A percentile compares a stretch with the other conserved stretches of the same genome.
Evolutionary conservation across 2,797 vertebrate species (phyloP).

Genomic region (Hylomyscus alleni): DNA sequence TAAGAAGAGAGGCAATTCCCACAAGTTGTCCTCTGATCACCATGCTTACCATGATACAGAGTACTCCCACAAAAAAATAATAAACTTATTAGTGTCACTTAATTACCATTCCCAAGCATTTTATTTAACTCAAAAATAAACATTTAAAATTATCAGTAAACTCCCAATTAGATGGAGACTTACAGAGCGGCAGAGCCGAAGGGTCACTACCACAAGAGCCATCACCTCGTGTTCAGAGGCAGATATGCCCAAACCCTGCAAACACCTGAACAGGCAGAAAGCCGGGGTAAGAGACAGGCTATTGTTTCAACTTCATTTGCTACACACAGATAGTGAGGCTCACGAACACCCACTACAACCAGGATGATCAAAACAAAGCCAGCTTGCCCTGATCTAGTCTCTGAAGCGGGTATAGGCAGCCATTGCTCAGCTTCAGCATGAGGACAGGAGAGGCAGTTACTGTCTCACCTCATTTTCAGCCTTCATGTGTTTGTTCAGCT

Average conservation of each 20-base stretch:
- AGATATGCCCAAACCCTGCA: conserved; percentile 2
- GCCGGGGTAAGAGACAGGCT: neutral
- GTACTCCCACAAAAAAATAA: neutral
- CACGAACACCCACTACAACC: neutral
- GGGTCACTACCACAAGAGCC: neutral
- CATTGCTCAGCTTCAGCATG: neutral
- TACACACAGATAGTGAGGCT: neutral
- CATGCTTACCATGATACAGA: neutral
- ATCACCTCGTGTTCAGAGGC: neutral
- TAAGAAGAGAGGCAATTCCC: neutral
- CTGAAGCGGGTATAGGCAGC: neutral
- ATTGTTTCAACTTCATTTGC: conserved; percentile 20
- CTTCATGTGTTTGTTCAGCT: conserved; percentile 17
- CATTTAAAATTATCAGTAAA: conserved; percentile 51
- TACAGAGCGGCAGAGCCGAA: neutral
- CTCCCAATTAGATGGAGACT: neutral
- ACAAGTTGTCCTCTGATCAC: neutral
- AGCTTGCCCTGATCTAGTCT: conserved; percentile 10
- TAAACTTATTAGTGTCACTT: conserved; percentile 55
- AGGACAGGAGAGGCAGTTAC: neutral
- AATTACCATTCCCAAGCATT: conserved; percentile 20
- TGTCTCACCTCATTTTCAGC: conserved; percentile 7
- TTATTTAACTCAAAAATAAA: conserved; percentile 37
- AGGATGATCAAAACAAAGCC: neutral
- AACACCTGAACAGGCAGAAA: neutral